Base-by-base conservation (phyloP, 2,797 vertebrate genomes). In the Diglossa cyanea region DNA sequence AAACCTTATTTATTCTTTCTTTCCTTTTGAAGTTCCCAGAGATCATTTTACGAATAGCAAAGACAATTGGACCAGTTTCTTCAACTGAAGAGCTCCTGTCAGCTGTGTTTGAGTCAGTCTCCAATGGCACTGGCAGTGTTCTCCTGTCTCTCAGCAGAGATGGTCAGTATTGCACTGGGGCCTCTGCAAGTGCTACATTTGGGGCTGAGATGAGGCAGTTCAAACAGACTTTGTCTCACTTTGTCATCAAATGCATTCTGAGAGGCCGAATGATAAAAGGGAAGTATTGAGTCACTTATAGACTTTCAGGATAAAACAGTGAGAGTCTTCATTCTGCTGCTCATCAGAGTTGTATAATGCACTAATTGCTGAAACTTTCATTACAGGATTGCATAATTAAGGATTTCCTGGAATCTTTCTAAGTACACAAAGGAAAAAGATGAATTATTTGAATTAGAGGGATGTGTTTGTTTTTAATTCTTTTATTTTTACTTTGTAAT, bases 1-100 rank as follows among this genome's bases (percentile, higher is more conserved):
- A 79, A 76, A 4, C 35, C 79, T 88, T 70, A 74, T 7, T 78
- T 50, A 7, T 81, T 68, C 54, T 92, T 84, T 74, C 45, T 93
- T 87, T 92, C 47, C 17, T 55, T 81, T 85, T 62, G 33, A 79
- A 98, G 98, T 98, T 98, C 92, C 98, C 97, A 21, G 94, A 96
- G 87, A 90, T 13, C 35, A 79, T 98, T 90, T 96, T 97, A 45
- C 98, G 97, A 89, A 94, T 95, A 88, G 96, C 97, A 71, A 93
- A 83, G 71, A 91, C 91, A 60, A 23, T 30, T 6, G 89, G 88
- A 62, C 54, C 37, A 2, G 24, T 92, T 88, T 93, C 91, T 62
- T 62, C 92, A 66, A 86, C 96, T 10, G 76, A 90, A 73, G 97
- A 96, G 33, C 97, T 98, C 65, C 96, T 98, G 4, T 94, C 95